A percentile compares a stretch with the other conserved stretches of the same genome.
Evolutionary conservation across 2,797 vertebrate species (phyloP).

Genomic region (Ctenopoma kingsleyae): DNA sequence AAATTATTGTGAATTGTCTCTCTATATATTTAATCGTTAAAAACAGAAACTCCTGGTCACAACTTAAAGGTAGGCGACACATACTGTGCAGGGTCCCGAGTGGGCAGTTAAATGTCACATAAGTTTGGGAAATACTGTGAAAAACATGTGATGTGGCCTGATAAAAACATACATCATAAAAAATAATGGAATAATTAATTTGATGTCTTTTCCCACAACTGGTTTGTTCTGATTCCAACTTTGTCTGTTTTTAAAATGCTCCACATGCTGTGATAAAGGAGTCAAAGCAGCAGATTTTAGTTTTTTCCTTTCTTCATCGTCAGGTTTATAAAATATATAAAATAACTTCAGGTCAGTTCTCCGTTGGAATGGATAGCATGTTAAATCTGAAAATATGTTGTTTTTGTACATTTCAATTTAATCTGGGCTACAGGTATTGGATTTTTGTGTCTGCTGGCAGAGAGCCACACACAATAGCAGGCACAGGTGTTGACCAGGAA

Average conservation of each 20-base stretch:
- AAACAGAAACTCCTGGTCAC: too few relatives aligned
- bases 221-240: background rate
- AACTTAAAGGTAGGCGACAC: too few relatives aligned
- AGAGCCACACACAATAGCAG: constrained; percentile 67
- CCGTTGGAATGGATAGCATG: constrained; percentile 9
- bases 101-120: background rate
- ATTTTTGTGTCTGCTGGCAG: constrained; percentile 68
- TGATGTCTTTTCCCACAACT: background rate
- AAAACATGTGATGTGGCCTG: background rate
- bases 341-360: constrained; percentile 34
- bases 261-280: background rate
- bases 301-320: constrained; percentile 16
- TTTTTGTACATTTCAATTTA: constrained; percentile 67
- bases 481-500: constrained; percentile 77
- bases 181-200: background rate
- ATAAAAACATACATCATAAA: background rate
- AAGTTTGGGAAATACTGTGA: rapidly evolving
- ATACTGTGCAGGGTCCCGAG: too few relatives aligned
- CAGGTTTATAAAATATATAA: constrained; percentile 16
- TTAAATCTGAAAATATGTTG: constrained; percentile 57
- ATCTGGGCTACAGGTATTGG: constrained; percentile 70
- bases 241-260: background rate
- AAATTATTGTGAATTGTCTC: background rate
- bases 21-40: background rate
- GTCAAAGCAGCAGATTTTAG: constrained; percentile 7